Base-by-base conservation (phyloP, 2,888 invertebrate species). In the Blastobasis lacticolella region DNA sequence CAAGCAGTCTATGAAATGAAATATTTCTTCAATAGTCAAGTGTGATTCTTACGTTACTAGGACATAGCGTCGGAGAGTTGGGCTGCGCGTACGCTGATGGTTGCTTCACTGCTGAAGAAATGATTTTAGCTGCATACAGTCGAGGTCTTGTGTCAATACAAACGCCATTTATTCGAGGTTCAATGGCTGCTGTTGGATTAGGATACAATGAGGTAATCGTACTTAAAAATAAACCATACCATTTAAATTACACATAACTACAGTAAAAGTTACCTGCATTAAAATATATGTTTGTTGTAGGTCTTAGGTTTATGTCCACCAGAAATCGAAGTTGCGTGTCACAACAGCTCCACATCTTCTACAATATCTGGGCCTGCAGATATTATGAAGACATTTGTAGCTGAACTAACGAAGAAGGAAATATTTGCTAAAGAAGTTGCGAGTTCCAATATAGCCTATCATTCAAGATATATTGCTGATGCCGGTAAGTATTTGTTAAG, bases 111-210 rank as follows among this genome's bases (percentile, higher is more conserved):
- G 90, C 92, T 1, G 94, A 96, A 68, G 94, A 97, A 77, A 92
- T 94, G 80, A 92, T 97, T 44, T 77, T 95, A 9, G 89, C 92
- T 3, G 92, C 96, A 0, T 96, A 95, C 72, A 93, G 92, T 65
- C 89, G 96, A 58, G 95, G 95, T 5, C 87, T 89, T 55, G 92
- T 93, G 0, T 92, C 92, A 37, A 61, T 90, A 5, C 91, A 94
- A 55, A 88, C 91, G 0, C 81, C 89, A 6, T 81, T 93, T 48
- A 90, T 92, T 10, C 76, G 73, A n/a, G 95, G 95, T 37, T 92
- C 93, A 7, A 97, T 97, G 97, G 96, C 96, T 10, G 95, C 96
- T 6, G 90, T 97, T 37, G 96, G 95, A 5, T 62, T 92, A 4
- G 89, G 91, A 0, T 90, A 88, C 60, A 76, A 86, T 45, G 69